A percentile compares a stretch with the other conserved stretches of the same genome.
phyloP scores from a whole-genome alignment of 2,888 invertebrate species.

The Ichneumoninae sp. region DNA sequence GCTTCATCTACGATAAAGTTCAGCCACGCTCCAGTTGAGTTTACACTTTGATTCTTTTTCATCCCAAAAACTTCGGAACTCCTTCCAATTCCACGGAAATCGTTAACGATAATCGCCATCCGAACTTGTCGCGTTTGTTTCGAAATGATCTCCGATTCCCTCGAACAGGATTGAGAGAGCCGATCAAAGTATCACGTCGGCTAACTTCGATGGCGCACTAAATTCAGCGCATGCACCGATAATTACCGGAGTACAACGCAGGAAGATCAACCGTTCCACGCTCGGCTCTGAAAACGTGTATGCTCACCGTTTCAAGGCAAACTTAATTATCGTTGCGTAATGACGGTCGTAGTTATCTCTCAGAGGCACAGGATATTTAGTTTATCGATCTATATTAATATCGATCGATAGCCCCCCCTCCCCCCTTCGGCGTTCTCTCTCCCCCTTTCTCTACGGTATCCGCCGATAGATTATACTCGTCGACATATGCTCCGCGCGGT shows the following conservation, averaged over 20 bases:
- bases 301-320: background rate
- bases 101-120: background rate
- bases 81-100: background rate
- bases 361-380: constrained; percentile 42
- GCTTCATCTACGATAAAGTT: too few relatives aligned
- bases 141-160: background rate
- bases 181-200: background rate
- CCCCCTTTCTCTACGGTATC: constrained; percentile 5
- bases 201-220: background rate
- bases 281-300: background rate
- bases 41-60: background rate
- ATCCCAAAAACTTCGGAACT: background rate
- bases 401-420: constrained; percentile 55
- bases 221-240: background rate
- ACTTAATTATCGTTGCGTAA: constrained; percentile 60
- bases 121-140: background rate
- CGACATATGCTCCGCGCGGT: constrained; percentile 65
- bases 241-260: background rate
- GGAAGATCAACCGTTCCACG: background rate
- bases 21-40: too few relatives aligned
- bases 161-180: background rate
- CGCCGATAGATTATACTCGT: constrained; percentile 75
- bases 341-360: constrained; percentile 32
- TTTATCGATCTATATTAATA: constrained; percentile 41
- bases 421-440: background rate